These are phyloP conservation scores for Endomychus coccineus DNA, from an alignment of 2,888 invertebrate species.

Conservation along the genomic window DNA sequence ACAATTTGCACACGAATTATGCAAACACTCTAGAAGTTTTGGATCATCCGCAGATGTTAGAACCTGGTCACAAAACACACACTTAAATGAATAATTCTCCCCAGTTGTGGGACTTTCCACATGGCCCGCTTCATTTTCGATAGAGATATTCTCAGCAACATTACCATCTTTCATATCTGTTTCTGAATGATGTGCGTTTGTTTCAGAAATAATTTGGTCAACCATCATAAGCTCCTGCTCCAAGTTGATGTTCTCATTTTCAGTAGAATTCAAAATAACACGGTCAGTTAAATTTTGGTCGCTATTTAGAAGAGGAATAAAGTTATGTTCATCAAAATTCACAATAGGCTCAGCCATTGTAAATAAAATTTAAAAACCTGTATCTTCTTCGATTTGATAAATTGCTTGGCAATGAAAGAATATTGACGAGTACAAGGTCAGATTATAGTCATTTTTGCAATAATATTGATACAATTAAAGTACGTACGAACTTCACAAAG, in stretches of 20 bases:
- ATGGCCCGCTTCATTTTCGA: slow-evolving; percentile 11
- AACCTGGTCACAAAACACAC: slow-evolving; percentile 44
- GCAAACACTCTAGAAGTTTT: slow-evolving; percentile 81
- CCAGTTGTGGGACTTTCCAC: slow-evolving; percentile 40
- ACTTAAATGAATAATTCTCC: slow-evolving; percentile 38
- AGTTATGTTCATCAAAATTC: slow-evolving; percentile 14
- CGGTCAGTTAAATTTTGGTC: slow-evolving; percentile 6
- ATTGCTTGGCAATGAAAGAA: not conserved
- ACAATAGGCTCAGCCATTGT: slow-evolving; percentile 14
- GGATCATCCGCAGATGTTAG: slow-evolving; percentile 56
- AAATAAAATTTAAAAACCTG: slow-evolving; percentile 2
- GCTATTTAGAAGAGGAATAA: slow-evolving; percentile 12
- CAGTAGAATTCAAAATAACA: slow-evolving; percentile 6
- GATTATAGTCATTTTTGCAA: too few species aligned
- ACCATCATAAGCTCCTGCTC: slow-evolving; percentile 8
- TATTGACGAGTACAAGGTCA: not conserved
- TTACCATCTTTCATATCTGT: slow-evolving; percentile 4
- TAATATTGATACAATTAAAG: too few species aligned
- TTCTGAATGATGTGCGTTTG: slow-evolving; percentile 9
- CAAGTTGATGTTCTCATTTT: slow-evolving; percentile 6
- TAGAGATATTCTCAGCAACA: too few species aligned
- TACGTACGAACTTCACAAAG: too few species aligned
- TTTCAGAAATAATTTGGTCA: slow-evolving; percentile 10
- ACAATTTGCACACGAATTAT: slow-evolving; percentile 75
- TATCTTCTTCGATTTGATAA: not conserved